Evolutionary conservation across 2,113 vertebrate species (phyloP).

Genomic region (Chitala chitala): DNA sequence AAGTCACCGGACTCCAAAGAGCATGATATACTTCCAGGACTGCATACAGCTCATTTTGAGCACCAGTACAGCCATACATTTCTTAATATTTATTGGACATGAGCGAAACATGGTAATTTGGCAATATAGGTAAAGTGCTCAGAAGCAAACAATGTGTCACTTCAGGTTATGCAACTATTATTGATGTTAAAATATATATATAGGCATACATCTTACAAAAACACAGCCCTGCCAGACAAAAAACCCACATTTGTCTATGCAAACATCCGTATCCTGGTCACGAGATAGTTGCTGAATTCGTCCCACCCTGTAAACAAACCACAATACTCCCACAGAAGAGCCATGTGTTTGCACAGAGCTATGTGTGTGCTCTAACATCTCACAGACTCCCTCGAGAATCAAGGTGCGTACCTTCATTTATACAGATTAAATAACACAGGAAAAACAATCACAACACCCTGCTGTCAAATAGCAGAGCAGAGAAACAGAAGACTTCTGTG

Average conservation of each 20-base stretch:
- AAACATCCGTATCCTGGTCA: slow-evolving; percentile 62
- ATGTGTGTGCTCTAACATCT: neutral
- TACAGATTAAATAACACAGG: neutral
- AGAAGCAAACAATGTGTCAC: neutral
- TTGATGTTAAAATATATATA: slow-evolving; percentile 33
- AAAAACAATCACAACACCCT: slow-evolving; percentile 2
- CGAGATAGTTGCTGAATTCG: slow-evolving; percentile 43
- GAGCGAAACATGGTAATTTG: no score
- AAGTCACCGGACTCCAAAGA: no score
- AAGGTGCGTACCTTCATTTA: neutral
- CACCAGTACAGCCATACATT: neutral
- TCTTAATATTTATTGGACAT: no score
- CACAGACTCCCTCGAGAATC: neutral
- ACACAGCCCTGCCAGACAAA: neutral
- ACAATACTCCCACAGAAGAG: slow-evolving; percentile 25
- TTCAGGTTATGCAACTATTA: neutral
- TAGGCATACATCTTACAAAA: neutral
- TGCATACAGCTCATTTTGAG: neutral
- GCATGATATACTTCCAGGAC: neutral
- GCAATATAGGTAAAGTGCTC: neutral
- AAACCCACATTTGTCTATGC: slow-evolving; percentile 38
- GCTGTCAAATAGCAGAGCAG: slow-evolving; percentile 4
- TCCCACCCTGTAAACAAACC: slow-evolving; percentile 56
- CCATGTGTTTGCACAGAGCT: slow-evolving; percentile 15
- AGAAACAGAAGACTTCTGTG: neutral